phyloP scores from a whole-genome alignment of 2,797 vertebrate species.

The Labroides dimidiatus region DNA sequence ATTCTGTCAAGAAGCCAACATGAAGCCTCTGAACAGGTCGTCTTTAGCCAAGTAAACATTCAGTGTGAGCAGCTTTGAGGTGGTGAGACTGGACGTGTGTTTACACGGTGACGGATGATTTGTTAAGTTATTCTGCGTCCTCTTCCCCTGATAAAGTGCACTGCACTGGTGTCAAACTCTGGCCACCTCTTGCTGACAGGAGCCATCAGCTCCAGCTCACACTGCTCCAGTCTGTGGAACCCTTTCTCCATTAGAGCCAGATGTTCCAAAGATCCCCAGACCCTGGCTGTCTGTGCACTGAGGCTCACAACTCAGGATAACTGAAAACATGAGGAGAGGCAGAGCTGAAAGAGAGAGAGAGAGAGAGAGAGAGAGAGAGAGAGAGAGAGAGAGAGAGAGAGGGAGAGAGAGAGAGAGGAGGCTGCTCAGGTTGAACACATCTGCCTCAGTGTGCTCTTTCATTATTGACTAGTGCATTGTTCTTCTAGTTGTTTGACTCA shows the following conservation, averaged over 20 bases:
- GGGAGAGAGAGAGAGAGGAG: constrained; percentile 30
- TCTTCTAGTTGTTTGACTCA: not conserved
- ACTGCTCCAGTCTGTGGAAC: constrained; percentile 47
- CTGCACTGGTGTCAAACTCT: constrained; percentile 44
- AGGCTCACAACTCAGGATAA: constrained; percentile 69
- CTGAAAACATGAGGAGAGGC: constrained; percentile 68
- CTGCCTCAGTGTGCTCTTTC: constrained; percentile 19
- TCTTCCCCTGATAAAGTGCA: constrained; percentile 25
- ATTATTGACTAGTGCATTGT: not conserved
- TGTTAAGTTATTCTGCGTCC: constrained; percentile 13
- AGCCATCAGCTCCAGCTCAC: constrained; percentile 27
- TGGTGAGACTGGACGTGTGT: constrained; percentile 11
- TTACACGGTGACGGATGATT: constrained; percentile 24
- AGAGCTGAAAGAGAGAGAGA: constrained; percentile 20
- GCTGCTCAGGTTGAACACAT: constrained; percentile 26
- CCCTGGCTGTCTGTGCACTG: constrained; percentile 55
- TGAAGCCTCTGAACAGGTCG: constrained; percentile 24
- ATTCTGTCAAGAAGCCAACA: constrained; percentile 32
- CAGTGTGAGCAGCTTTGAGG: not conserved
- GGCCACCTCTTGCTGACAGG: constrained; percentile 30
- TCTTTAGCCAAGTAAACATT: not conserved
- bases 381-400: constrained; percentile 19
- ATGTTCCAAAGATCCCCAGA: constrained; percentile 70
- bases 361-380: constrained; percentile 20
- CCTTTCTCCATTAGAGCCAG: constrained; percentile 79